Evolutionary conservation across 2,888 invertebrate genomes (phyloP), one percentile per base, ranked within the genome.

Genomic region (Erebia palarica): DNA sequence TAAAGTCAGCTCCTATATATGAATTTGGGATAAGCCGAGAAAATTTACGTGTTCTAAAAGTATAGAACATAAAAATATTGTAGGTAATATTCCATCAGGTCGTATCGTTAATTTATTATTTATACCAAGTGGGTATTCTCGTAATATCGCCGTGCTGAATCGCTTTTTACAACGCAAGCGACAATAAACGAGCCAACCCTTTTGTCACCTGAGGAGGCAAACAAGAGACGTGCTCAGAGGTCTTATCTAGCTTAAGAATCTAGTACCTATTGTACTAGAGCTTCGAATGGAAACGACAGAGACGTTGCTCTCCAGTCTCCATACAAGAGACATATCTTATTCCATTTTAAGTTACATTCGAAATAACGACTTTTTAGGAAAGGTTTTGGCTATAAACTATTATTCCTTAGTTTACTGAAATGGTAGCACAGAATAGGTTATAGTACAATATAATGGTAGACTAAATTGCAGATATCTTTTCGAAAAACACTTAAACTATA

Each of bases 171-270:
- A 47, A 47, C 21, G 21, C 8, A 49, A 27, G 14, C n/a, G 21
- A 63, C 21, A 49, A 49, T 21, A 49, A 63, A 14, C 63, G 63
- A 63, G 18, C 21, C 14, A 63, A 14, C 61, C 63, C 63, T 49
- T 63, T 63, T 63, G 47, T 21, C 18, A 61, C 47, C 63, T 63
- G 49, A 63, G 21, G 63, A 49, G 63, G 63, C 63, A 63, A 63
- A 63, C 63, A 49, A 63, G 63, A 49, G 63, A 63, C 47, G 61
- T 63, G 47, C 47, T 63, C 49, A 27, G 47, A 63, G n/a, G 21
- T 63, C 44, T 63, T 63, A 63, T 63, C 63, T 63, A 63, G 63
- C 63, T 49, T 49, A 49, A 63, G 63, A 49, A 63, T 63, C 18
- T 47, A 21, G 63, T 63, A 21, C 49, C 63, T 63, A 63, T 63